Percentiles rank a stretch among this genome's conserved stretches.
phyloP scores from a whole-genome alignment of 2,797 vertebrate species.

The Onychomys arenicola region DNA sequence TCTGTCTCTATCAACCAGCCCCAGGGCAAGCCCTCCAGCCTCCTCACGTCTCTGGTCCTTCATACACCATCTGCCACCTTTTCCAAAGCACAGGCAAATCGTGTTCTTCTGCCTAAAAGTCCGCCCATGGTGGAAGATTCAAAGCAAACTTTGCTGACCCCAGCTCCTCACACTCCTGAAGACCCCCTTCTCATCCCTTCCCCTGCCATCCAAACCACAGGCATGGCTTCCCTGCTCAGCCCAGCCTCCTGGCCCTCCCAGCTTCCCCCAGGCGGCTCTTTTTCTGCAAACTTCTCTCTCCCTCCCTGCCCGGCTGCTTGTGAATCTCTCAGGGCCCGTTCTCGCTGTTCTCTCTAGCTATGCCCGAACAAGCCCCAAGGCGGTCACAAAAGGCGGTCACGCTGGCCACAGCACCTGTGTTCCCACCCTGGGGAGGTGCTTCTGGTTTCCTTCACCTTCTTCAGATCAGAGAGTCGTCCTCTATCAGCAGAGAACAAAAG shows the following conservation, averaged over 20 bases:
- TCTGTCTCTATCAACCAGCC: background rate
- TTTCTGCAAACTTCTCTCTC: background rate
- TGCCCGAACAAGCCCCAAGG: background rate
- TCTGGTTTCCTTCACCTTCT: background rate
- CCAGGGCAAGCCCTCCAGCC: background rate
- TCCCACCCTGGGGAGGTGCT: background rate
- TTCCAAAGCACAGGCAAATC: background rate
- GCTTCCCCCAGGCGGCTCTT: background rate
- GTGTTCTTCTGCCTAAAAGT: background rate
- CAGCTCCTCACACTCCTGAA: background rate
- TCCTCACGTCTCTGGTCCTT: background rate
- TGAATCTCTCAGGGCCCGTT: background rate
- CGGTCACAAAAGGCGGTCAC: accelerated
- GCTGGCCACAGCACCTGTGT: background rate
- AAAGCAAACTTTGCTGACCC: background rate
- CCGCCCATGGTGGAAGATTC: background rate
- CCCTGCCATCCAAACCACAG: background rate
- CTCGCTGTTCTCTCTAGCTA: background rate
- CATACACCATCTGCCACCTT: background rate
- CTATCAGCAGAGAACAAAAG: background rate
- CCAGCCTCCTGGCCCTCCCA: background rate
- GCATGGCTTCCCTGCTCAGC: background rate
- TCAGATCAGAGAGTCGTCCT: background rate
- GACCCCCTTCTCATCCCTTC: background rate
- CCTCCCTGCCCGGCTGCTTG: background rate